Evolutionary conservation across 2,888 invertebrate genomes (phyloP).

Genomic region (Cynaeus angustus): DNA sequence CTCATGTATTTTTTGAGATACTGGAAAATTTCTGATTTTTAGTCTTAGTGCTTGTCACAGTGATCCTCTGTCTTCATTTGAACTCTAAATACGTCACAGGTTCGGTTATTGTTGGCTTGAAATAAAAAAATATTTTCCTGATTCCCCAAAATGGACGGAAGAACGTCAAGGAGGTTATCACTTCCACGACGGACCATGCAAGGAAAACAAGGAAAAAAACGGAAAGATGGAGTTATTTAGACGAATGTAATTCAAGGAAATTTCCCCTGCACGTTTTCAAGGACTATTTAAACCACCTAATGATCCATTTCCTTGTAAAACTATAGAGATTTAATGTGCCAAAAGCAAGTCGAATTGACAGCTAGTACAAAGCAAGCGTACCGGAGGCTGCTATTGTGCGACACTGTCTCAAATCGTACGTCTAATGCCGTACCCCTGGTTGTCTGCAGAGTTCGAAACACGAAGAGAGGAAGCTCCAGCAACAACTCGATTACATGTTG

Average conservation of each 20-base stretch:
- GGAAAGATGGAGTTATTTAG: slow-evolving; percentile 45
- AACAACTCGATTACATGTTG: slow-evolving; percentile 65
- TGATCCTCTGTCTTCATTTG: slow-evolving; percentile 28
- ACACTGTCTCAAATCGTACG: slow-evolving; percentile 49
- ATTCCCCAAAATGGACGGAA: slow-evolving; percentile 19
- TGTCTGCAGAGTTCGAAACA: slow-evolving; percentile 72
- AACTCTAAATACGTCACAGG: slow-evolving; percentile 27
- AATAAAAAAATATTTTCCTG: slow-evolving; percentile 41
- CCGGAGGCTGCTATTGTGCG: slow-evolving; percentile 47
- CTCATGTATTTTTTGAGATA: background rate
- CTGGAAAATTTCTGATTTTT: slow-evolving; percentile 1
- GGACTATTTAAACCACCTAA: slow-evolving; percentile 20
- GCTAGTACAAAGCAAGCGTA: slow-evolving; percentile 45
- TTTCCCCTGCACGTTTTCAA: slow-evolving; percentile 5
- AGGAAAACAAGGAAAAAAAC: slow-evolving; percentile 24
- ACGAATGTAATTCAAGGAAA: slow-evolving; percentile 48
- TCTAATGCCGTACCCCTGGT: slow-evolving; percentile 66
- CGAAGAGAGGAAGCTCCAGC: slow-evolving; percentile 69
- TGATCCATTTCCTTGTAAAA: slow-evolving; percentile 35
- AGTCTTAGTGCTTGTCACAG: background rate
- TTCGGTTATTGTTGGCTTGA: slow-evolving; percentile 28
- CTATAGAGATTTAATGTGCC: slow-evolving; percentile 39
- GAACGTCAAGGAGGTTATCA: too few relatives aligned
- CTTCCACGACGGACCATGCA: background rate
- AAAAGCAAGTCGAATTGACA: slow-evolving; percentile 47